Evolutionary conservation across 2,888 invertebrate species (phyloP).

Genomic region (Dendrolimus houi): DNA sequence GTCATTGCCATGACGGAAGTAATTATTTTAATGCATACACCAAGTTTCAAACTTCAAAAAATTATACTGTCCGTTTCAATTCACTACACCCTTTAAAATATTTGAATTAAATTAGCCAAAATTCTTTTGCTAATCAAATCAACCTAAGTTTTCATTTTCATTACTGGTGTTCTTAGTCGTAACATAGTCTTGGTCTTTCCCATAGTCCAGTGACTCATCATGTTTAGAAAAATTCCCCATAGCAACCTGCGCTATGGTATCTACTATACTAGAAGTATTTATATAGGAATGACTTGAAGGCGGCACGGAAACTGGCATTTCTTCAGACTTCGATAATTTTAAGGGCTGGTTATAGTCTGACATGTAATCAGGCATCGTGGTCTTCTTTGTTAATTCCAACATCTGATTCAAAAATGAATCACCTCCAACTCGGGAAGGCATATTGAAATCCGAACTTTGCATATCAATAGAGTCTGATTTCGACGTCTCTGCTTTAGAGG

Average conservation of each 20-base stretch:
- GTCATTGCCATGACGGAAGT: too few relatives aligned
- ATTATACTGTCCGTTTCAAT: too few relatives aligned
- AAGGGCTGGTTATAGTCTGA: constrained; percentile 71
- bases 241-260: constrained; percentile 60
- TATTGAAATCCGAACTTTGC: constrained; percentile 62
- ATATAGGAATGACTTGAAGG: constrained; percentile 65
- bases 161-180: constrained; percentile 35
- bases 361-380: constrained; percentile 68
- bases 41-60: too few relatives aligned
- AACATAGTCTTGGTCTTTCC: constrained; percentile 57
- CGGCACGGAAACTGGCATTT: constrained; percentile 61
- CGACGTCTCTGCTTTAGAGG: constrained; percentile 68
- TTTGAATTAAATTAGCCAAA: background rate
- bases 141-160: constrained; percentile 37
- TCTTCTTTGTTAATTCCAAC: constrained; percentile 71
- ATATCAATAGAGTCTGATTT: constrained; percentile 47
- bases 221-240: constrained; percentile 61
- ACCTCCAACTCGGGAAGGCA: constrained; percentile 60
- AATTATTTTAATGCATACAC: too few relatives aligned
- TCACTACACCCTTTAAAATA: too few relatives aligned
- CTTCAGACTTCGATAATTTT: constrained; percentile 78
- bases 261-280: constrained; percentile 51
- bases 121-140: background rate
- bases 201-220: constrained; percentile 58
- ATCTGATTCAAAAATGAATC: constrained; percentile 71